Conservation (phyloP, 1,140 invertebrate species). For the Conus ventricosus region DNA sequence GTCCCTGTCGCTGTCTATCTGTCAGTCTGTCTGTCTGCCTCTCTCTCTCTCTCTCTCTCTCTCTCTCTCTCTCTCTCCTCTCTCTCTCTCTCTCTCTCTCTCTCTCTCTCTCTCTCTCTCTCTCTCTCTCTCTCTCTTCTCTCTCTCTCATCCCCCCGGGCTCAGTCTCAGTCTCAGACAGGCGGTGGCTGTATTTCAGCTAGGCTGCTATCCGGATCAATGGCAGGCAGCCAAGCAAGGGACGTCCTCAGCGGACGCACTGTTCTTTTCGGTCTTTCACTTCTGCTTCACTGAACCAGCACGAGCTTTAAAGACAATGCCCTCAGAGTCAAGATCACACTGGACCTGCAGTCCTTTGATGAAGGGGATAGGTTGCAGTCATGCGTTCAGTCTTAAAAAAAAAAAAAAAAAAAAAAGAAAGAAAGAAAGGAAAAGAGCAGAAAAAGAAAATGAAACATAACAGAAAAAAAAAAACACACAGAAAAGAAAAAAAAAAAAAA, state of each 20-base stretch:
- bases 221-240: neutral
- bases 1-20: neutral
- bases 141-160: too few relatives aligned
- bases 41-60: neutral
- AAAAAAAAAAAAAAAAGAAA: neutral
- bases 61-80: neutral
- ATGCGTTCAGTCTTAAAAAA: neutral
- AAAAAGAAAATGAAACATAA: neutral
- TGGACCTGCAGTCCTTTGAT: neutral
- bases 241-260: neutral
- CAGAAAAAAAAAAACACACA: too few relatives aligned
- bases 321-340: neutral
- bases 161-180: neutral
- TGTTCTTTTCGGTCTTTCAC: neutral
- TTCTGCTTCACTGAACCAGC: neutral
- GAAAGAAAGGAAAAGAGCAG: neutral
- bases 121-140: too few relatives aligned
- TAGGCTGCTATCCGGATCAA: neutral
- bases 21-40: neutral
- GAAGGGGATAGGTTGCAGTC: neutral
- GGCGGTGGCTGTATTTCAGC: neutral
- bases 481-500: neutral
- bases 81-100: constrained; percentile 18
- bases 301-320: neutral
- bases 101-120: neutral